Evolutionary conservation across 2,888 invertebrate species (phyloP).

Genomic region (Drosophila mercatorum): DNA sequence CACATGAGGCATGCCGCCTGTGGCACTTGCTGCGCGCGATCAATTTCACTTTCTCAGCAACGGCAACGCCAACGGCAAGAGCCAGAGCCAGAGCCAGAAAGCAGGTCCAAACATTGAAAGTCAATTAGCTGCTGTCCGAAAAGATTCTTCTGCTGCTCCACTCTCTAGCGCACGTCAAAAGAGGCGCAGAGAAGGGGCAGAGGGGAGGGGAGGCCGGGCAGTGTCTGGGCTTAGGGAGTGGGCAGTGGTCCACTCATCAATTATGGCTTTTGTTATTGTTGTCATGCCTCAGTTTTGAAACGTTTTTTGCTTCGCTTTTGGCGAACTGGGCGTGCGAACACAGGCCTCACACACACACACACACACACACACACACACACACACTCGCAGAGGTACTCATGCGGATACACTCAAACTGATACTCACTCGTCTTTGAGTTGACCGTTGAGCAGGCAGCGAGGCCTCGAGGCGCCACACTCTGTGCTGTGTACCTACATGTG

Average conservation of each 20-base stretch:
- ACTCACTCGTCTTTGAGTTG: slow-evolving; percentile 13
- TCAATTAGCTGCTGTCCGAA: slow-evolving; percentile 69
- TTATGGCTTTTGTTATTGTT: slow-evolving; percentile 52
- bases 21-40: slow-evolving; percentile 54
- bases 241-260: slow-evolving; percentile 27
- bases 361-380: neutral
- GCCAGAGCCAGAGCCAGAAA: slow-evolving; percentile 15
- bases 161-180: slow-evolving; percentile 6
- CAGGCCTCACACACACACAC: slow-evolving; percentile 9
- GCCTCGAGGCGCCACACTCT: slow-evolving; percentile 36
- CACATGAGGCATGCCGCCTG: slow-evolving; percentile 19
- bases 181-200: neutral
- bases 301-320: slow-evolving; percentile 20
- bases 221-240: neutral
- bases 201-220: neutral
- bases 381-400: slow-evolving; percentile 1
- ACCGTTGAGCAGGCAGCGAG: slow-evolving; percentile 12
- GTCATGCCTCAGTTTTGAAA: slow-evolving; percentile 29
- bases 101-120: slow-evolving; percentile 68
- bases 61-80: neutral
- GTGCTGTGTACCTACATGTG: slow-evolving; percentile 3
- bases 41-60: slow-evolving; percentile 75
- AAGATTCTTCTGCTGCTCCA: slow-evolving; percentile 61
- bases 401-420: slow-evolving; percentile 1
- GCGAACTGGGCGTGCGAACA: slow-evolving; percentile 31